These are phyloP conservation scores for Agrotis segetum DNA, from an alignment of 2,888 invertebrate species.

Conservation along the genomic window DNA sequence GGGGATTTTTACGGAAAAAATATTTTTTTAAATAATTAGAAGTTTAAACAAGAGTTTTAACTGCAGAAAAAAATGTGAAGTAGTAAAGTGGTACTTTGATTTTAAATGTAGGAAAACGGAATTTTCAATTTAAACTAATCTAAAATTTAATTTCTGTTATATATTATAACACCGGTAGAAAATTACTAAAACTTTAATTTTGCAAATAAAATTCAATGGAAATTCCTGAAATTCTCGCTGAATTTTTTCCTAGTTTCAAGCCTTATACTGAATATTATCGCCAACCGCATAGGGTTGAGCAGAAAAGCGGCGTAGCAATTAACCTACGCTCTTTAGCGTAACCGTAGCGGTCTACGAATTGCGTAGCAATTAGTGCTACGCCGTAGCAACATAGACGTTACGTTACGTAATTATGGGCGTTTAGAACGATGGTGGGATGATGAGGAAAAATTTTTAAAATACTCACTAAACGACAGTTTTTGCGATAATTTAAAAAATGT, in stretches of 20 bases:
- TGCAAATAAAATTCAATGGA: neutral
- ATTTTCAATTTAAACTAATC: neutral
- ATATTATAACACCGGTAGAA: neutral
- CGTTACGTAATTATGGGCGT: constrained; percentile 85
- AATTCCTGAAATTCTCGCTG: constrained; percentile 20
- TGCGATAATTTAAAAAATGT: neutral
- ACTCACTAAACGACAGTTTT: constrained; percentile 3
- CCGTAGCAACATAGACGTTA: constrained; percentile 75
- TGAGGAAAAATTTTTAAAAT: constrained; percentile 38
- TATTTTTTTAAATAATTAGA: neutral
- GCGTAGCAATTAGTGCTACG: constrained; percentile 90
- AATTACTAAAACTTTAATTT: neutral
- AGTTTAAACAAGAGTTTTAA: neutral
- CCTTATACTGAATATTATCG: constrained; percentile 67
- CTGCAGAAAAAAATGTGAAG: neutral
- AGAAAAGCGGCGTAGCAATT: constrained; percentile 82
- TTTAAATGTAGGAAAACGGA: neutral
- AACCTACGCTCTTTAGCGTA: constrained; percentile 85
- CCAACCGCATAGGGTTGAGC: constrained; percentile 64
- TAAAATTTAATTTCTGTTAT: no score
- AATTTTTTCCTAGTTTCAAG: constrained; percentile 38
- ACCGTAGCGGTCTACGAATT: constrained; percentile 80
- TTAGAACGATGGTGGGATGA: constrained; percentile 70
- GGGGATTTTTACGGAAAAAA: neutral
- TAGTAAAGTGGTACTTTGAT: neutral